A percentile compares a stretch with the other conserved stretches of the same genome.
Evolutionary conservation across 1,140 invertebrate genomes (phyloP).

Genomic region (Chrysopa pallens): DNA sequence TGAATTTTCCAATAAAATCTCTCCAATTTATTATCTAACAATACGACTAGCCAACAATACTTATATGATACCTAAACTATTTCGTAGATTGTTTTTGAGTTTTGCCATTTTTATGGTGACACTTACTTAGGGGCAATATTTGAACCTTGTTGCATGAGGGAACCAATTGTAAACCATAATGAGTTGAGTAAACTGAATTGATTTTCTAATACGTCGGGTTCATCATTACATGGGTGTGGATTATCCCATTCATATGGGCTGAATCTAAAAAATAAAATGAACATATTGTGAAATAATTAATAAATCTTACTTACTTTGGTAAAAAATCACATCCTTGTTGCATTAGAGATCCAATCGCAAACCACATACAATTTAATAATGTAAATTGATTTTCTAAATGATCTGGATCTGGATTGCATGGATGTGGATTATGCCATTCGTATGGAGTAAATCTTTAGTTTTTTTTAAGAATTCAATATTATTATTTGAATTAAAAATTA

Average conservation of each 20-base stretch:
- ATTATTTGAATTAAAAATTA: too few species aligned
- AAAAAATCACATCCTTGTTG: conserved; percentile 82
- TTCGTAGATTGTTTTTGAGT: too few species aligned
- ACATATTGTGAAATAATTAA: neutral
- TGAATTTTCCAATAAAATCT: too few species aligned
- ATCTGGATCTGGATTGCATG: conserved; percentile 59
- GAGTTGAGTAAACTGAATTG: conserved; percentile 77
- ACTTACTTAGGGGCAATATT: conserved; percentile 61
- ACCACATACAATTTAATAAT: conserved; percentile 86
- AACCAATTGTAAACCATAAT: conserved; percentile 77
- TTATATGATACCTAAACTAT: too few species aligned
- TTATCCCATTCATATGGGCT: conserved; percentile 83
- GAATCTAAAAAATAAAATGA: conserved; percentile 38
- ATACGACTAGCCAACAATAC: too few species aligned
- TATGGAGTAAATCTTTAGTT: conserved; percentile 67
- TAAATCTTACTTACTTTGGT: conserved; percentile 54
- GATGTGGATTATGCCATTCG: conserved; percentile 80
- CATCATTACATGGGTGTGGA: conserved; percentile 60
- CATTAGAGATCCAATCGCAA: conserved; percentile 86
- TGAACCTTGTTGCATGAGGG: conserved; percentile 81
- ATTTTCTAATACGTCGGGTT: conserved; percentile 64
- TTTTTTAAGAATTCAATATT: neutral
- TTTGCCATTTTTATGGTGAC: neutral
- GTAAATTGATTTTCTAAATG: conserved; percentile 81
- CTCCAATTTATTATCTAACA: too few species aligned